Conservation (phyloP, 2,888 invertebrate species). For the Cantharis lateralis region DNA sequence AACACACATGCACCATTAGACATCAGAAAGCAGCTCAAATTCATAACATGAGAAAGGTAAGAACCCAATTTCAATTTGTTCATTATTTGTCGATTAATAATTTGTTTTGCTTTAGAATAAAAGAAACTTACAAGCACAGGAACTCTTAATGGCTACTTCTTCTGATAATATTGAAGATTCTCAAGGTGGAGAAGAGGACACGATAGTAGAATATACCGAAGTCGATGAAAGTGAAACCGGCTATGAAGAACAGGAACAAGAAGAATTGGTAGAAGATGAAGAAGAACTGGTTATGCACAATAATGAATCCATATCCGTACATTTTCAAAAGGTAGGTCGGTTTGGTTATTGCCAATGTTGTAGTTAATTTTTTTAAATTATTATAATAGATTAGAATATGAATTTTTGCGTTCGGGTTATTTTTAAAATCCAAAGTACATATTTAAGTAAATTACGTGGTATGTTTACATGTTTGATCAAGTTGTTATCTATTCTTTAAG, state of each 20-base stretch:
- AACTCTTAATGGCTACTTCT: neutral
- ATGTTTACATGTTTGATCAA: too few species aligned
- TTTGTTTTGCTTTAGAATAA: constrained; percentile 23
- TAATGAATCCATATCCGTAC: constrained; percentile 35
- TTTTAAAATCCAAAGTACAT: neutral
- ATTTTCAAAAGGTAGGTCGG: constrained; percentile 40
- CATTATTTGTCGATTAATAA: neutral
- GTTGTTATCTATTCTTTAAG: too few species aligned
- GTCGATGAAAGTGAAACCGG: constrained; percentile 25
- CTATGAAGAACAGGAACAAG: constrained; percentile 41
- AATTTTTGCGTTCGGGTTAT: neutral
- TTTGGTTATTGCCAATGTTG: constrained; percentile 30
- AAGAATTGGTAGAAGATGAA: constrained; percentile 44
- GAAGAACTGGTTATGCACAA: constrained; percentile 32
- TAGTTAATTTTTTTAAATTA: constrained; percentile 16
- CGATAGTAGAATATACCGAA: constrained; percentile 14
- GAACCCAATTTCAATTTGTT: neutral
- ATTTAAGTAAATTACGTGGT: neutral
- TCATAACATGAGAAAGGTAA: constrained; percentile 46
- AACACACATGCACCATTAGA: constrained; percentile 64
- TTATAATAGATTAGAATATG: too few species aligned
- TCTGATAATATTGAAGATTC: neutral
- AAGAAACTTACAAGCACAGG: neutral
- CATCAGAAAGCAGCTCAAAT: constrained; percentile 60
- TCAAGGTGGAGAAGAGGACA: constrained; percentile 33